Conservation (phyloP, 2,797 vertebrate genomes). For the Microctenopoma lineatum region DNA sequence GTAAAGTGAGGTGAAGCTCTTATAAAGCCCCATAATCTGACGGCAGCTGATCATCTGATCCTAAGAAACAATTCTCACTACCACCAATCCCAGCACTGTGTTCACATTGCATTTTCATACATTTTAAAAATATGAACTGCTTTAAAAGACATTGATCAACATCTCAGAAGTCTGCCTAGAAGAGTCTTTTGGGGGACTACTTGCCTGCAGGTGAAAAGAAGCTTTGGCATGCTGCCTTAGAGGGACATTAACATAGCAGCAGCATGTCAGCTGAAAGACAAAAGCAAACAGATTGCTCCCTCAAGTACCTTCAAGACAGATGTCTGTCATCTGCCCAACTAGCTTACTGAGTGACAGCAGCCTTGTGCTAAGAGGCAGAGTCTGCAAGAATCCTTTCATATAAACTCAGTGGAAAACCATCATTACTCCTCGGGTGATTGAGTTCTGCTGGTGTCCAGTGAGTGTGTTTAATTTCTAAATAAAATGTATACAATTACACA, state of each 20-base stretch:
- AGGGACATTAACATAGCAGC: slow-evolving; percentile 65
- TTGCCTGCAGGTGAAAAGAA: slow-evolving; percentile 8
- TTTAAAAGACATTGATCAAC: neutral
- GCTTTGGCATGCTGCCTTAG: slow-evolving; percentile 18
- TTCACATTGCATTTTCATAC: neutral
- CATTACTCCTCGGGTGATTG: neutral
- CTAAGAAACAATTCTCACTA: too few relatives aligned
- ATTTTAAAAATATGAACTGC: neutral
- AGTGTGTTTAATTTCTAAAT: neutral
- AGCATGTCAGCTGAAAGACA: slow-evolving; percentile 71
- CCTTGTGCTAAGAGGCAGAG: neutral
- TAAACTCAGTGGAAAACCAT: neutral
- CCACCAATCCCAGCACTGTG: neutral
- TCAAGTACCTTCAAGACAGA: slow-evolving; percentile 70
- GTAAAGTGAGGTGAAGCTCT: too few relatives aligned
- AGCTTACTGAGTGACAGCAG: slow-evolving; percentile 37
- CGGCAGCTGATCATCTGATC: too few relatives aligned
- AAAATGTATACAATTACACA: neutral
- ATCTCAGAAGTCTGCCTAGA: neutral
- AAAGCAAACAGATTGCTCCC: slow-evolving; percentile 66
- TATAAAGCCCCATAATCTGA: too few relatives aligned
- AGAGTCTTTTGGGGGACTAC: neutral
- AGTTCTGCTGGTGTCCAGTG: neutral
- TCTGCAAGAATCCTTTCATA: slow-evolving; percentile 5
- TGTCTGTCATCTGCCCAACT: slow-evolving; percentile 66